Base-by-base conservation (phyloP, 2,113 vertebrate genomes). In the Miniopterus natalensis region DNA sequence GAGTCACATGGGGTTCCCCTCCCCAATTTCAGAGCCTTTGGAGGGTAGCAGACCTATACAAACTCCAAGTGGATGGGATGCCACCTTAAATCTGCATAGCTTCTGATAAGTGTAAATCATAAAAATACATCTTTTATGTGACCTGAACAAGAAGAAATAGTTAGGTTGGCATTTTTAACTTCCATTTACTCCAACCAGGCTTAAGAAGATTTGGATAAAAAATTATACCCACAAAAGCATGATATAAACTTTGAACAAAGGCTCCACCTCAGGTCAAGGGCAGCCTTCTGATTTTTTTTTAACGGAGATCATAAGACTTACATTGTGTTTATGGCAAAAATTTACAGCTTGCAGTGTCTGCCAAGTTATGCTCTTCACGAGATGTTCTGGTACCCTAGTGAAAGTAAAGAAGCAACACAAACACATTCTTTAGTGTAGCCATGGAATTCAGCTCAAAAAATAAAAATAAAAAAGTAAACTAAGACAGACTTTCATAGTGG, bases 301-400 rank as follows among this genome's bases (percentile, higher is more conserved):
- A 23, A 63, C 11, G 89, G 36, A 45, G 74, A 45, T 71, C 0
- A n/a, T 74, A 68, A 59, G 18, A 97, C 99, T 99, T 98, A 99
- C 99, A 0, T 99, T 99, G 93, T 99, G 99, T 97, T 99, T 99
- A 94, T 99, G 99, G 97, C 99, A 99, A 98, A 99, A 99, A 98
- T 99, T 99, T 66, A 99, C 99, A 11, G 99, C 99, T 84, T 99
- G 99, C 29, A 99, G 98, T 1, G 99, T 99, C 98, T 99, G 99
- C 99, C 99, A 99, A 81, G 98, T 99, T 84, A 99, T 99, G 95
- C 98, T 99, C 97, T 98, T 99, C 84, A 99, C 99, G 0, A 99
- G 98, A 81, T 99, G 98, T 95, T 99, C 99, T 0, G 99, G 99
- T 70, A 99, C 98, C 6, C 99, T 99, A 97, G 92, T 94, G 84